Conservation (phyloP, 2,797 vertebrate species). For the Muraenolepis orangiensis region DNA sequence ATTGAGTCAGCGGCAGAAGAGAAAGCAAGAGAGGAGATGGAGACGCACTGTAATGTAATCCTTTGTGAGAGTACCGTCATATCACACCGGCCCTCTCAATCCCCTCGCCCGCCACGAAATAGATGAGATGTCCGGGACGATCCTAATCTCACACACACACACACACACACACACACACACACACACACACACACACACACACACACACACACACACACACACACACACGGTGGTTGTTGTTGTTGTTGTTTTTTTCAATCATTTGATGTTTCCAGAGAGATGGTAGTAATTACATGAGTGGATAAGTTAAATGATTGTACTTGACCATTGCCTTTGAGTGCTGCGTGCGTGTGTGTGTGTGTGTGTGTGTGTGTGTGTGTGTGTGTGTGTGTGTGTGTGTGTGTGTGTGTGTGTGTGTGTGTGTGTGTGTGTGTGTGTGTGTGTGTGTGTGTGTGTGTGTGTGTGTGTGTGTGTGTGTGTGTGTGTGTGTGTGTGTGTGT, state of each 20-base stretch:
- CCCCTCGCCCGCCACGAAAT: slow-evolving; percentile 52
- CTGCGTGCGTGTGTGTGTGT: slow-evolving; percentile 2
- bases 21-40: slow-evolving; percentile 17
- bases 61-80: slow-evolving; percentile 63
- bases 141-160: slow-evolving; percentile 54
- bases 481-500: slow-evolving; percentile 11
- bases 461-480: neutral
- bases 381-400: slow-evolving; percentile 5
- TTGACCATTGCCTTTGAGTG: slow-evolving; percentile 23
- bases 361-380: slow-evolving; percentile 4
- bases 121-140: slow-evolving; percentile 60
- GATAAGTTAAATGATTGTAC: slow-evolving; percentile 32
- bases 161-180: slow-evolving; percentile 1
- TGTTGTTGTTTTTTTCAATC: slow-evolving; percentile 38
- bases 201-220: slow-evolving; percentile 2
- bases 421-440: slow-evolving; percentile 2
- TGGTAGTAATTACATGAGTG: slow-evolving; percentile 39
- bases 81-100: slow-evolving; percentile 60
- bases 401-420: slow-evolving; percentile 1
- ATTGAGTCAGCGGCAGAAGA: slow-evolving; percentile 2
- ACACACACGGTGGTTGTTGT: neutral
- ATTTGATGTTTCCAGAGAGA: slow-evolving; percentile 44
- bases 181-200: neutral
- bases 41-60: slow-evolving; percentile 60
- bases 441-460: slow-evolving; percentile 7